These are phyloP conservation scores for Pollenia labialis DNA, from an alignment of 2,888 invertebrate species.

Conservation along the genomic window DNA sequence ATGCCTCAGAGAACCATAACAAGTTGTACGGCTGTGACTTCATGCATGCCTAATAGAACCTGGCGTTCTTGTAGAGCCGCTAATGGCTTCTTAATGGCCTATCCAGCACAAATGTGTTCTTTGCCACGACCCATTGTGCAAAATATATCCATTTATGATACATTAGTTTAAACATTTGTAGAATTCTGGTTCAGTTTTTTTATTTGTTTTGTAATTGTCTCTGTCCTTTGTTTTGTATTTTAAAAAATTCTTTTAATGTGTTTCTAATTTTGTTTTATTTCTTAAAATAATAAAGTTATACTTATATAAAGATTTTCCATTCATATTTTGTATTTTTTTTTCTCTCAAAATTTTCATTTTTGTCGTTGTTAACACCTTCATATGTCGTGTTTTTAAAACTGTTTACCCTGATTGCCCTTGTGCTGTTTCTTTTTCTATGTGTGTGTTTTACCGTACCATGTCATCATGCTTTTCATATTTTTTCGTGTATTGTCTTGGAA, in stretches of 20 bases:
- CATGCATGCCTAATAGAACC: slow-evolving; percentile 60
- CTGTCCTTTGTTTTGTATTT: slow-evolving; percentile 38
- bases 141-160: slow-evolving; percentile 80
- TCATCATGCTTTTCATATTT: slow-evolving; percentile 69
- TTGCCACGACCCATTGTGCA: slow-evolving; percentile 72
- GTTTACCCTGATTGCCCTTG: slow-evolving; percentile 60
- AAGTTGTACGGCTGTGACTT: slow-evolving; percentile 63
- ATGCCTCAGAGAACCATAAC: slow-evolving; percentile 47
- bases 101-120: slow-evolving; percentile 75
- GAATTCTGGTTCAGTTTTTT: background rate
- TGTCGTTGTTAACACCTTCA: slow-evolving; percentile 5
- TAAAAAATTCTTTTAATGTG: background rate
- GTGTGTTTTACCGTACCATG: slow-evolving; percentile 21
- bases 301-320: background rate
- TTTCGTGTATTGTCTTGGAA: slow-evolving; percentile 46
- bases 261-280: slow-evolving; percentile 14
- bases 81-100: slow-evolving; percentile 61
- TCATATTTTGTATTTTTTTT: slow-evolving; percentile 23
- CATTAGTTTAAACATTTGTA: slow-evolving; percentile 79
- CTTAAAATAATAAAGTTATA: slow-evolving; percentile 25
- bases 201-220: background rate
- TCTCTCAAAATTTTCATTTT: background rate
- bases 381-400: slow-evolving; percentile 68
- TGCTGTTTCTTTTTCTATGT: slow-evolving; percentile 41
- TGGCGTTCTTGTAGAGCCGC: slow-evolving; percentile 67